Conservation (phyloP, 2,113 vertebrate species). For the Archilochus colubris region DNA sequence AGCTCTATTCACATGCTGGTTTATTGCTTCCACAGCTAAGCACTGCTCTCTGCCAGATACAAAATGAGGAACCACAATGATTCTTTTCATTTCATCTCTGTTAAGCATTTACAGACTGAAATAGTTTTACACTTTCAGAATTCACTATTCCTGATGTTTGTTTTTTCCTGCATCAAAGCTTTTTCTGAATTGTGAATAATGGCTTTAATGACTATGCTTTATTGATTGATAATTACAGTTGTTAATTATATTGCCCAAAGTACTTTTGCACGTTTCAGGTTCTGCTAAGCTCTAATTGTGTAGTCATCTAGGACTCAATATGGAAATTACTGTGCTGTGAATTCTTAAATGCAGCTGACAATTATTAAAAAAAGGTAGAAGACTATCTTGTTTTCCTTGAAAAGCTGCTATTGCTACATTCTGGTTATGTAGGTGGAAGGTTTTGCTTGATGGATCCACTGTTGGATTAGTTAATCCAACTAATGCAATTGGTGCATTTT, state of each 20-base stretch:
- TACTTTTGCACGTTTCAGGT: not conserved
- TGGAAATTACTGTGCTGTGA: not conserved
- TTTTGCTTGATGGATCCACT: not conserved
- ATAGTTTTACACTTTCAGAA: not conserved
- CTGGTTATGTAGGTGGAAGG: not conserved
- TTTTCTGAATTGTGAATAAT: constrained; percentile 14
- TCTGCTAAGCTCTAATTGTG: not conserved
- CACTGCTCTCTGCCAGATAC: not conserved
- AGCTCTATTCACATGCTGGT: not conserved
- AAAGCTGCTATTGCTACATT: not conserved
- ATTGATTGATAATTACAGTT: constrained; percentile 11
- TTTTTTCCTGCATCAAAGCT: not conserved
- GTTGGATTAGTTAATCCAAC: not conserved
- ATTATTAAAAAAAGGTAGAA: not conserved
- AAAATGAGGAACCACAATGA: not conserved
- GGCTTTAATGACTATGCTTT: not conserved
- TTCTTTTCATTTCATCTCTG: not conserved
- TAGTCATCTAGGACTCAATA: not conserved
- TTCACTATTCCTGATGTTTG: not conserved
- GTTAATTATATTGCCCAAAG: constrained; percentile 12
- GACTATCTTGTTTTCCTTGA: not conserved
- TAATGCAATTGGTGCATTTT: not conserved
- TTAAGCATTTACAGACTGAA: not conserved
- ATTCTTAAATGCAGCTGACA: constrained; percentile 9
- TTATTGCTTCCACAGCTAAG: not conserved